Conservation (phyloP, 2,113 vertebrate genomes). For the Lynx canadensis region DNA sequence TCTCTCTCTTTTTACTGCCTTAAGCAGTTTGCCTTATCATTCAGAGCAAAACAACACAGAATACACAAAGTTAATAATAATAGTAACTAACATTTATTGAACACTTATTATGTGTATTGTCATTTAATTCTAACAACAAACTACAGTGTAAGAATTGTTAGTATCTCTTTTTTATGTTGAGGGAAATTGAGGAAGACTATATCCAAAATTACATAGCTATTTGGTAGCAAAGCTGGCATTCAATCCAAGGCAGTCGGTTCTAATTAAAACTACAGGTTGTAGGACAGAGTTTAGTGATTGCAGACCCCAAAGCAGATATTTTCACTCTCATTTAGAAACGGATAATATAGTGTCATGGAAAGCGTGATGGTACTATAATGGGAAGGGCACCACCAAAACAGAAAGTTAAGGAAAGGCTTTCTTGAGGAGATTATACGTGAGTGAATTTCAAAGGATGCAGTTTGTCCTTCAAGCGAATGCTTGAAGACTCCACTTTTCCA, state of each 20-base stretch:
- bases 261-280: not conserved
- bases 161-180: not conserved
- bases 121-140: not conserved
- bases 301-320: not conserved
- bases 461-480: not conserved
- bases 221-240: not conserved
- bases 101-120: not conserved
- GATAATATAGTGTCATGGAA: not conserved
- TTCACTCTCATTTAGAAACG: not conserved
- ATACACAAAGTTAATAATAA: not conserved
- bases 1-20: not conserved
- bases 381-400: not conserved
- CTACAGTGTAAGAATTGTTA: not conserved
- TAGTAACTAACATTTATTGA: constrained; percentile 6
- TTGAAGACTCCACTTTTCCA: no score
- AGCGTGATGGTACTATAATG: not conserved
- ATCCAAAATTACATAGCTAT: not conserved
- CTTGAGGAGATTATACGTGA: not conserved
- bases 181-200: not conserved
- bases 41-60: not conserved
- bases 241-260: not conserved
- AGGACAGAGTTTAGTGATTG: not conserved
- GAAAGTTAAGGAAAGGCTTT: not conserved
- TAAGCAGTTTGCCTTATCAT: constrained; percentile 15
- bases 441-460: not conserved